A percentile compares a stretch with the other conserved stretches of the same genome.
Evolutionary conservation across 53 echinoderm and acorn worm species (phyloP).

Genomic region (Arbacia lixula): DNA sequence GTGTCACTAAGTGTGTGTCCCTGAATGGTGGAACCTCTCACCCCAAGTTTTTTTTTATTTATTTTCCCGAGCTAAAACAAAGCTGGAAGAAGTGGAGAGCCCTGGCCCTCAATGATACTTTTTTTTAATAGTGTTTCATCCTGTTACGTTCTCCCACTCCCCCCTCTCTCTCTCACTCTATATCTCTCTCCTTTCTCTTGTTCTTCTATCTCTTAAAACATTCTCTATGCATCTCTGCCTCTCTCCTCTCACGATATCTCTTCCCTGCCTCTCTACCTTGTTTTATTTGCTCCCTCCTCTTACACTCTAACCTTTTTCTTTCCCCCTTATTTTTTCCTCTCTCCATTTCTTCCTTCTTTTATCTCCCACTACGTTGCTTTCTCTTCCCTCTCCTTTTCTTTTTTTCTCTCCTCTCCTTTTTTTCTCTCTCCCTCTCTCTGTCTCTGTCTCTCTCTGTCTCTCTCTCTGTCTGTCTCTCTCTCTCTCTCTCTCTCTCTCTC

Average conservation of each 20-base stretch:
- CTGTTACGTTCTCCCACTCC: too few relatives aligned
- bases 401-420: neutral
- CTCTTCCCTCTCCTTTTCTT: neutral
- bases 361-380: neutral
- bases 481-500: neutral
- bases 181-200: too few relatives aligned
- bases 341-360: too few relatives aligned
- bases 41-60: constrained; percentile 1
- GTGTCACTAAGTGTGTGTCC: constrained; percentile 50
- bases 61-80: too few relatives aligned
- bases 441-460: neutral
- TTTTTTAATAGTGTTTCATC: too few relatives aligned
- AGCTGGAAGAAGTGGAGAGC: too few relatives aligned
- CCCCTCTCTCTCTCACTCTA: too few relatives aligned
- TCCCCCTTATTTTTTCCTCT: neutral
- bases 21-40: constrained; percentile 29
- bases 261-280: neutral
- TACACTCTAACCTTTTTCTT: neutral
- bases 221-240: too few relatives aligned
- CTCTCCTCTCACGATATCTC: neutral
- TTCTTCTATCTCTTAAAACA: too few relatives aligned
- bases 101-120: too few relatives aligned
- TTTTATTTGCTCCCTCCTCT: neutral
- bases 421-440: neutral
- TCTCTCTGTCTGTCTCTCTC: neutral